Evolutionary conservation across 2,113 vertebrate species (phyloP).

Genomic region (Formicarius rufipectus): DNA sequence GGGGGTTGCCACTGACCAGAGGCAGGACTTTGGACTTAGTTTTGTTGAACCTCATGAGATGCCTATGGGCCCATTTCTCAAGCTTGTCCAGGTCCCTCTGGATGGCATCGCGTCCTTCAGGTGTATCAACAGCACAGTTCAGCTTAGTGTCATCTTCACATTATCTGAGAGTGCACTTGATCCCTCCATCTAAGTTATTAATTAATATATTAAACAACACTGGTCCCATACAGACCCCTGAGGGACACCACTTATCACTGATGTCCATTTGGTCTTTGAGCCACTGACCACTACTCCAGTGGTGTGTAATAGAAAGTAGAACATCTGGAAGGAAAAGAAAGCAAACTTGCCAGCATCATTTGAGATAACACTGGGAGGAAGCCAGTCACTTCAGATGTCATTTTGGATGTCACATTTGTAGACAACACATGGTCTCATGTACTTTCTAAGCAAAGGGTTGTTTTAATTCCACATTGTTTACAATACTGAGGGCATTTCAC

Average conservation of each 20-base stretch:
- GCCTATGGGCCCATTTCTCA: neutral
- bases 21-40: neutral
- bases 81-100: neutral
- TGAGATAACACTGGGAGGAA: neutral
- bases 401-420: neutral
- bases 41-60: neutral
- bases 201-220: neutral
- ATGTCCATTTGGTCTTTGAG: neutral
- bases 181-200: neutral
- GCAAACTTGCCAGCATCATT: neutral
- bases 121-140: neutral
- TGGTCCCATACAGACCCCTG: neutral
- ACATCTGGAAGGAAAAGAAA: neutral
- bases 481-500: neutral
- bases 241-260: neutral
- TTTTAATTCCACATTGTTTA: neutral
- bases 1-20: fast-evolving
- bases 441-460: neutral
- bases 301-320: neutral
- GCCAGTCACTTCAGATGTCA: neutral
- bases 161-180: neutral
- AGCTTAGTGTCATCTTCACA: neutral
- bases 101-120: neutral
- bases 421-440: neutral
- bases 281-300: neutral